Base-by-base conservation (phyloP, 2,888 invertebrate genomes). In the Lycia hirtaria region DNA sequence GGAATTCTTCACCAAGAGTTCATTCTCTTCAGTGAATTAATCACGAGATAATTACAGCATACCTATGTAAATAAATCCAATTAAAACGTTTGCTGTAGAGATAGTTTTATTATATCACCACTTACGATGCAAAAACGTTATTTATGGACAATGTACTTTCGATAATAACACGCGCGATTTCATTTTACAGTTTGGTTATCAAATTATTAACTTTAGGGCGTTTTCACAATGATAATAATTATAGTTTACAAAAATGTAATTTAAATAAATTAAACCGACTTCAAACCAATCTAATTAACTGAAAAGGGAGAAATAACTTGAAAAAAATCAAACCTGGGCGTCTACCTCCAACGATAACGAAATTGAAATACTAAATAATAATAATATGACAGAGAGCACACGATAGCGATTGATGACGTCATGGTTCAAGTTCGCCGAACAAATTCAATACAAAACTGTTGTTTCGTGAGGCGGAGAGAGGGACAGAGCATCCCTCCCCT, bases 141-240 rank as follows among this genome's bases (percentile, higher is more conserved):
- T 57, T 45, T 40, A 60, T 40, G 30, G 58, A 55, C 45, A 54
- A 49, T 49, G 24, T 60, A 62, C 64, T 64, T 64, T 66, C 64
- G 60, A 60, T 66, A 52, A 54, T 63, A 60, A 51, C 62, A 50
- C 49, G 57, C 12, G 20, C 17, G 45, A 38, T 52, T 53, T 43
- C 37, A 54, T 48, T 58, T 37, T 38, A 43, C 32, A 35, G 20
- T 53, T 44, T n/a, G n/a, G n/a, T n/a, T n/a, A n/a, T n/a, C 44
- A 48, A 48, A 43, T 56, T 56, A 41, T 47, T 37, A 51, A 32
- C 44, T 35, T 52, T 14, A 30, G 45, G 56, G 28, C n/a, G 30
- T n/a, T 14, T 52, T 37, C 40, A 44, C n/a, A 19, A 3, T 3
- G 37, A n/a, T 2, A n/a, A 14, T 14, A 2, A 6, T 4, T 9